Evolutionary conservation across 2,888 invertebrate genomes (phyloP).

Genomic region (Eupithecia inturbata): DNA sequence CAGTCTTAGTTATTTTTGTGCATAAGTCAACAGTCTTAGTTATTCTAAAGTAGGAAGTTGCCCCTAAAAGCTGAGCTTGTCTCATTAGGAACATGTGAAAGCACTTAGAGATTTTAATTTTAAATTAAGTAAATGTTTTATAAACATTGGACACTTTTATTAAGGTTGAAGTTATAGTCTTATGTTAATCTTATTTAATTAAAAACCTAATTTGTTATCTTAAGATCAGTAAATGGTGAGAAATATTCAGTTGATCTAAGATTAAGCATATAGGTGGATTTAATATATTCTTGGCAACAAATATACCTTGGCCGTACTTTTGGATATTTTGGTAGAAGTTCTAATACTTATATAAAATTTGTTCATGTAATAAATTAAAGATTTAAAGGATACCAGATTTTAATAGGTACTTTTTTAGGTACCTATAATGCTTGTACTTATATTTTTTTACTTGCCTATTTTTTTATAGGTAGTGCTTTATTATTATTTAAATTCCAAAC

Average conservation of each 20-base stretch:
- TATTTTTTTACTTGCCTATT: too few relatives aligned
- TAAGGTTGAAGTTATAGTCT: background rate
- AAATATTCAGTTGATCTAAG: background rate
- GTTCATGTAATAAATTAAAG: too few relatives aligned
- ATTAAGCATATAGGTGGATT: background rate
- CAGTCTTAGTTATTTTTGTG: too few relatives aligned
- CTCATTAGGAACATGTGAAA: background rate
- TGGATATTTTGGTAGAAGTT: background rate
- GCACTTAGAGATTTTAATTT: background rate
- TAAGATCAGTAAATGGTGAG: background rate
- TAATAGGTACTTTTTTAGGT: too few relatives aligned
- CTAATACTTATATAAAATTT: too few relatives aligned
- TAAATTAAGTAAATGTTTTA: background rate
- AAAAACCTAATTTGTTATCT: slow-evolving; percentile 7
- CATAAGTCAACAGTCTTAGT: too few relatives aligned
- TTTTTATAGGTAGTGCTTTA: too few relatives aligned
- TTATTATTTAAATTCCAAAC: too few relatives aligned
- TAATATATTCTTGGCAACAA: background rate
- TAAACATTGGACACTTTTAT: background rate
- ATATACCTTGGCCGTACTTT: background rate
- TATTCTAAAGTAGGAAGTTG: too few relatives aligned
- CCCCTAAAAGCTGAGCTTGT: background rate
- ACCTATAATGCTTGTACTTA: too few relatives aligned
- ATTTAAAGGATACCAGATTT: too few relatives aligned
- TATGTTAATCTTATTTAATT: background rate